phyloP scores from a whole-genome alignment of 2,888 invertebrate genomes.

The Dynastes tityus region DNA sequence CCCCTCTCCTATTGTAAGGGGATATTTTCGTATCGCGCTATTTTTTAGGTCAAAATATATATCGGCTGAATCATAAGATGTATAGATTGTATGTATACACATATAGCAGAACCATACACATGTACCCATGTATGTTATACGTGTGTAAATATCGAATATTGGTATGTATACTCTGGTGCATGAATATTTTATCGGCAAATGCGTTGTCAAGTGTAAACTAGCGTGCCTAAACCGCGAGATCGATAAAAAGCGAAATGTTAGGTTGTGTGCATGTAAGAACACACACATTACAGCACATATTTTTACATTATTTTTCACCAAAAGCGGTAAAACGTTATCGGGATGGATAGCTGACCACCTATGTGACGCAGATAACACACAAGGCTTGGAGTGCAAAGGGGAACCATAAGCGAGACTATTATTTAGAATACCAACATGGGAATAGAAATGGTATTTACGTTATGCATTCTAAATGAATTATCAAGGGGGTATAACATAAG shows the following conservation, averaged over 20 bases:
- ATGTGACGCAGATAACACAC: too few relatives aligned
- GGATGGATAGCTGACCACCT: background rate
- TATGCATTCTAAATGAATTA: too few relatives aligned
- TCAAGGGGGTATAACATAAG: too few relatives aligned
- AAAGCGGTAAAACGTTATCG: background rate
- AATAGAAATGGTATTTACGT: too few relatives aligned
- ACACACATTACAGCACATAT: slow-evolving; percentile 4
- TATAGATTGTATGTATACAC: too few relatives aligned
- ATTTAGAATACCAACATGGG: too few relatives aligned
- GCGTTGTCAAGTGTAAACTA: slow-evolving; percentile 30
- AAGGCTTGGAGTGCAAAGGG: too few relatives aligned
- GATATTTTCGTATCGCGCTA: slow-evolving; percentile 14
- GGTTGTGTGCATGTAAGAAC: background rate
- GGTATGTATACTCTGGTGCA: slow-evolving; percentile 1
- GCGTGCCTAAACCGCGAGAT: slow-evolving; percentile 24
- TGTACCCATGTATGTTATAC: background rate
- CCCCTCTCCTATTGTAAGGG: background rate
- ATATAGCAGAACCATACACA: background rate
- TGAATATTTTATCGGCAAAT: slow-evolving; percentile 32
- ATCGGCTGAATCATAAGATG: background rate
- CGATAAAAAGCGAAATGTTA: slow-evolving; percentile 26
- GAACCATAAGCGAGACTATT: too few relatives aligned
- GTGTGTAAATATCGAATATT: slow-evolving; percentile 20
- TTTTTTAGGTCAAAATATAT: slow-evolving; percentile 15
- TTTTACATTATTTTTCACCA: slow-evolving; percentile 24